These are phyloP conservation scores for Habropoda laboriosa DNA, from an alignment of 1,140 invertebrate species.

Conservation along the genomic window DNA sequence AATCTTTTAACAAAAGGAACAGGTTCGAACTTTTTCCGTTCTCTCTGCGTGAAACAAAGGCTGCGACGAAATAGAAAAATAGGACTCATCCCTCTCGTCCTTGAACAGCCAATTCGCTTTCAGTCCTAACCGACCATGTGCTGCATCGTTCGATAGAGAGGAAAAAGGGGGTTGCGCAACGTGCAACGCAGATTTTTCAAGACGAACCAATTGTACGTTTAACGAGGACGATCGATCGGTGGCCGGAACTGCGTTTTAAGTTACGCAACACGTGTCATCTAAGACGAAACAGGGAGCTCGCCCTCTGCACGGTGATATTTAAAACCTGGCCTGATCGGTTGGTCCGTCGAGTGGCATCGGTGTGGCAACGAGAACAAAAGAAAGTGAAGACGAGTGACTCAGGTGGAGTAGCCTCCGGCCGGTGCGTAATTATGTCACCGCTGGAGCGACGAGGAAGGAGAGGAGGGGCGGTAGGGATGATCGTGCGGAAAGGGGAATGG, in stretches of 20 bases:
- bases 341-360: constrained; percentile 35
- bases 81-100: background rate
- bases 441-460: constrained; percentile 40
- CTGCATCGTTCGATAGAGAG: background rate
- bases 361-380: constrained; percentile 54
- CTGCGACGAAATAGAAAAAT: background rate
- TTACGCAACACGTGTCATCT: constrained; percentile 45
- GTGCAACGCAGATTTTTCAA: background rate
- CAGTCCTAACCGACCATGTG: background rate
- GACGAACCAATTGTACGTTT: background rate
- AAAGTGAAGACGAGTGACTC: constrained; percentile 67
- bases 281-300: constrained; percentile 7
- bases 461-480: no score
- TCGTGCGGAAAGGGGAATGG: constrained; percentile 48
- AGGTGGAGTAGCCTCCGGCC: constrained; percentile 64
- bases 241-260: constrained; percentile 15
- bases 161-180: background rate
- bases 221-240: constrained; percentile 15
- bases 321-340: constrained; percentile 11
- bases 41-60: background rate
- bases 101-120: background rate
- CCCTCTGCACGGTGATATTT: constrained; percentile 29
- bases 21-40: background rate
- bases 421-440: constrained; percentile 74
- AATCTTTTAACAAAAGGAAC: no score